Evolutionary conservation across 2,797 vertebrate species (phyloP).

Genomic region (Melopsittacus undulatus): DNA sequence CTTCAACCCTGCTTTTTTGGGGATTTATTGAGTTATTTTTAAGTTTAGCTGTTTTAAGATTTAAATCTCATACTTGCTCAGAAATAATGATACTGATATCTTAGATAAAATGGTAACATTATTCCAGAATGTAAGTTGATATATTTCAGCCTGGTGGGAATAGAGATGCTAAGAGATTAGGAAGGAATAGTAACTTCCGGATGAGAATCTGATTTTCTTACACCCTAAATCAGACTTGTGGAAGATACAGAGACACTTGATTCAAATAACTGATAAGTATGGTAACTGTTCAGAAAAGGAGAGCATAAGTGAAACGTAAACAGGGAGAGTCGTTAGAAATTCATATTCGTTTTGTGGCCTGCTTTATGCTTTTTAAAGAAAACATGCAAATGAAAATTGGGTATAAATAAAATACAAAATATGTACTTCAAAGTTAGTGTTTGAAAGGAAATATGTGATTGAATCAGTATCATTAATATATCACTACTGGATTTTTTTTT

Average conservation of each 20-base stretch:
- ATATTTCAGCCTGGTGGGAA: background rate
- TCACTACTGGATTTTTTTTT: background rate
- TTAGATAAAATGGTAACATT: background rate
- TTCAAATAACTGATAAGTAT: background rate
- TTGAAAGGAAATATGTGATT: background rate
- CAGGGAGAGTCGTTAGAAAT: background rate
- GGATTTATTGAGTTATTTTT: background rate
- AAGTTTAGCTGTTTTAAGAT: background rate
- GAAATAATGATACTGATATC: background rate
- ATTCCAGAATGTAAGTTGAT: background rate
- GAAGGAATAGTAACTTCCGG: background rate
- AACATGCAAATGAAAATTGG: background rate
- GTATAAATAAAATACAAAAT: background rate
- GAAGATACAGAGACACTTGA: background rate
- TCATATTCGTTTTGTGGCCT: background rate
- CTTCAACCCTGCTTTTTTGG: background rate
- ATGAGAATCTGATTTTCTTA: background rate
- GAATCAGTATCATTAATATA: background rate
- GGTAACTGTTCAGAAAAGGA: background rate
- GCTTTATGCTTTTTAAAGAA: background rate
- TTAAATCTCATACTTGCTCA: background rate
- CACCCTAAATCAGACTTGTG: background rate
- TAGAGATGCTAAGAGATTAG: background rate
- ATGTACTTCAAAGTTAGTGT: background rate
- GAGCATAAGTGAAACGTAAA: background rate